phyloP scores from a whole-genome alignment of 1,140 invertebrate species.

The Pseudomyrmex cubaensis region DNA sequence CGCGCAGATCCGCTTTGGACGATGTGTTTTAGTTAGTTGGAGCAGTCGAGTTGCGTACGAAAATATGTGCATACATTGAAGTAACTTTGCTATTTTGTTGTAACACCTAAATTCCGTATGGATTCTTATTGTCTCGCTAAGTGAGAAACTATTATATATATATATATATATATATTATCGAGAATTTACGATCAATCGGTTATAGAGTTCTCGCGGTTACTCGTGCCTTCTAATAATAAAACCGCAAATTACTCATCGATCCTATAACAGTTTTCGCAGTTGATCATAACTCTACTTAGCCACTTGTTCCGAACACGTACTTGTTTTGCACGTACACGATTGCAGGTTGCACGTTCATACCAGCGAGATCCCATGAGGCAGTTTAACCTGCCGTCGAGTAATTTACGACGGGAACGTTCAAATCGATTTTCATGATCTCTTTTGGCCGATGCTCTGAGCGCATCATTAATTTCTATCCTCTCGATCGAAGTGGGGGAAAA shows the following conservation, averaged over 20 bases:
- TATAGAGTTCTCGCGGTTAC: conserved; percentile 11
- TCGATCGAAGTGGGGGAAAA: background rate
- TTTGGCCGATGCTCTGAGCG: conserved; percentile 47
- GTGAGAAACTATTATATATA: background rate
- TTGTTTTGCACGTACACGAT: conserved; percentile 60
- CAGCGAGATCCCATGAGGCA: conserved; percentile 41
- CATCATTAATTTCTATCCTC: conserved; percentile 60
- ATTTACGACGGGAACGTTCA: conserved; percentile 48
- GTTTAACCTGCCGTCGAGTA: conserved; percentile 56
- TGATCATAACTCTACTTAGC: conserved; percentile 57
- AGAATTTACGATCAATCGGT: conserved; percentile 29
- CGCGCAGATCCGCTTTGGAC: too few relatives aligned
- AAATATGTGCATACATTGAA: too few relatives aligned
- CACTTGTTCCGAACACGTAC: conserved; percentile 54
- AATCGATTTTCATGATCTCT: conserved; percentile 61
- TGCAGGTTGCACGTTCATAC: conserved; percentile 40
- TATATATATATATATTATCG: background rate
- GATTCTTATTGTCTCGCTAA: too few relatives aligned
- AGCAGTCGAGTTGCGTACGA: too few relatives aligned
- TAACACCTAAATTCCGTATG: too few relatives aligned
- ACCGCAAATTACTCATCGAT: conserved; percentile 34
- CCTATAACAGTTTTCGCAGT: conserved; percentile 47
- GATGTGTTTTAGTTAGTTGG: too few relatives aligned
- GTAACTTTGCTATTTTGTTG: too few relatives aligned
- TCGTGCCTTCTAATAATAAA: conserved; percentile 34